These are phyloP conservation scores for Brenthis ino DNA, from an alignment of 2,888 invertebrate genomes.

Conservation along the genomic window DNA sequence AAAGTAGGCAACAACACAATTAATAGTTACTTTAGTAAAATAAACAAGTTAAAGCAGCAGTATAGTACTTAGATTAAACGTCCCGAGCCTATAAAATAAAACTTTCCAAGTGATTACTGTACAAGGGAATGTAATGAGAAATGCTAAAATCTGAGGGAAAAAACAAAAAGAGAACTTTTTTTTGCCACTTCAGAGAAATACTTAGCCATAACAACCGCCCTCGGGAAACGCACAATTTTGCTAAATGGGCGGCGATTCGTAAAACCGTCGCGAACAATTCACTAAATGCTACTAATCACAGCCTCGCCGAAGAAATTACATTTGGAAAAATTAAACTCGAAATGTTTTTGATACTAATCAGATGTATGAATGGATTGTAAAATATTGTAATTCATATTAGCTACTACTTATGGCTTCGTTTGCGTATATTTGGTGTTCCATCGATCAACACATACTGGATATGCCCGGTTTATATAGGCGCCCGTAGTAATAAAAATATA, in stretches of 20 bases:
- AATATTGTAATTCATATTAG: too few species aligned
- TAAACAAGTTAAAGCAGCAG: conserved; percentile 1
- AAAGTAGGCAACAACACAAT: not conserved
- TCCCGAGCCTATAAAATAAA: conserved; percentile 14
- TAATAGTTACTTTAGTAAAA: conserved; percentile 3
- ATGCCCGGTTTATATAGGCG: too few species aligned
- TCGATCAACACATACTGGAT: too few species aligned
- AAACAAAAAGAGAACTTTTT: conserved; percentile 15
- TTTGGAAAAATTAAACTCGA: conserved; percentile 8
- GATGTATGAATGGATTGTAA: not conserved
- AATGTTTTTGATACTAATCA: not conserved
- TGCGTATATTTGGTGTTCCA: too few species aligned
- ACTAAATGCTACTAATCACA: conserved; percentile 26
- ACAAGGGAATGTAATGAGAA: conserved; percentile 11
- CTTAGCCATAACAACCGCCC: conserved; percentile 24
- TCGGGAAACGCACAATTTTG: conserved; percentile 26
- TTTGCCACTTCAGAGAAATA: conserved; percentile 20
- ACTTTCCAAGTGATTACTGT: conserved; percentile 18
- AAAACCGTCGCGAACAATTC: conserved; percentile 25
- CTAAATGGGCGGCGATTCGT: conserved; percentile 24
- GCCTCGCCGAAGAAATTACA: conserved; percentile 22
- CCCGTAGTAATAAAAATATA: too few species aligned
- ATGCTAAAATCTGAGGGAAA: conserved; percentile 8
- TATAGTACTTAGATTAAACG: conserved; percentile 12
- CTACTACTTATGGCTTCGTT: too few species aligned